Conservation (phyloP, 2,888 invertebrate genomes). For the Dioctria linearis region DNA sequence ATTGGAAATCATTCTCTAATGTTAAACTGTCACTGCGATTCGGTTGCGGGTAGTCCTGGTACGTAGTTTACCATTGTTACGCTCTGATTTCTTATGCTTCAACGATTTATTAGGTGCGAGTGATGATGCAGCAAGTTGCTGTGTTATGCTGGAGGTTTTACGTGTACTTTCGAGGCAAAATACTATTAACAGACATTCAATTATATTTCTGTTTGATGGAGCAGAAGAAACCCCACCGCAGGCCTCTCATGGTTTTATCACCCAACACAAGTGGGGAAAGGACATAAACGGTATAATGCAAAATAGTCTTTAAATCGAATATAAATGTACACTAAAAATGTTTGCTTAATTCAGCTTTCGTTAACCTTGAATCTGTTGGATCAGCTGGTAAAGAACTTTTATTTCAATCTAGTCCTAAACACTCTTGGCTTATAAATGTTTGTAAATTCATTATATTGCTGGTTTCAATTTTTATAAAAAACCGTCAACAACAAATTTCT, state of each 20-base stretch:
- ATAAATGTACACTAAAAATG: neutral
- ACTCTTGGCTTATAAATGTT: slow-evolving; percentile 78
- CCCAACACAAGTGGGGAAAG: slow-evolving; percentile 87
- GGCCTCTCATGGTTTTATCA: slow-evolving; percentile 92
- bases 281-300: slow-evolving; percentile 70
- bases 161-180: slow-evolving; percentile 73
- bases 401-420: slow-evolving; percentile 87
- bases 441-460: neutral
- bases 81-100: neutral
- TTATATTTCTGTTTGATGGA: slow-evolving; percentile 82
- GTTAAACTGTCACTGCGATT: slow-evolving; percentile 94
- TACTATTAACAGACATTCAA: slow-evolving; percentile 73
- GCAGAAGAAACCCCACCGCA: slow-evolving; percentile 80
- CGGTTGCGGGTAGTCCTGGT: slow-evolving; percentile 91
- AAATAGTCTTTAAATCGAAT: no score
- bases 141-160: slow-evolving; percentile 79
- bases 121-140: slow-evolving; percentile 72
- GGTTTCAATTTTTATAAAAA: neutral
- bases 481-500: no score
- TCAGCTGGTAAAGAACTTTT: slow-evolving; percentile 90
- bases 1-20: slow-evolving; percentile 76
- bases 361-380: slow-evolving; percentile 92
- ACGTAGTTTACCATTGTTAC: slow-evolving; percentile 55
- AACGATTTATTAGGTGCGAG: slow-evolving; percentile 63
- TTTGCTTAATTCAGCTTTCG: slow-evolving; percentile 74